Conservation (phyloP, 2,113 vertebrate species). For the Orientallactaga bullata region DNA sequence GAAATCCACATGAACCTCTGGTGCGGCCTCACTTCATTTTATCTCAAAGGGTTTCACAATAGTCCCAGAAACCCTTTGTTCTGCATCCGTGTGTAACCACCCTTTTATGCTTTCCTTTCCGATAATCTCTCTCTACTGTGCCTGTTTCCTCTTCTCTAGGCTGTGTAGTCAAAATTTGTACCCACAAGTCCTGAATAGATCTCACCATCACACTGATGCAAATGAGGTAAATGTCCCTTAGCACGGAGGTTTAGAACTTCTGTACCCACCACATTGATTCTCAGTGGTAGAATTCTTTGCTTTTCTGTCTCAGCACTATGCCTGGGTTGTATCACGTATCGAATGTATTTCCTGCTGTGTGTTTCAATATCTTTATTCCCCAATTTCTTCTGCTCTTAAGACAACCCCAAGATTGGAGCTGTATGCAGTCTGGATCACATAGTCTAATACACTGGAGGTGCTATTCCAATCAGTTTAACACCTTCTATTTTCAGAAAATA, state of each 20-base stretch:
- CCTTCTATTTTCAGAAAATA: background rate
- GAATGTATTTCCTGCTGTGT: background rate
- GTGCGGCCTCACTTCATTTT: background rate
- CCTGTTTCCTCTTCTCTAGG: background rate
- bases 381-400: background rate
- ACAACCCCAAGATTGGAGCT: background rate
- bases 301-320: background rate
- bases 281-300: rapidly evolving
- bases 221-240: background rate
- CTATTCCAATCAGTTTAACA: background rate
- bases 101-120: background rate
- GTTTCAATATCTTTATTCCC: background rate
- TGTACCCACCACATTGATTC: background rate
- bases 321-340: background rate
- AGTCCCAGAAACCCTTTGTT: background rate
- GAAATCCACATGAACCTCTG: background rate
- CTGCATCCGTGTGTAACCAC: background rate
- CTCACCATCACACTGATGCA: background rate
- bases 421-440: background rate
- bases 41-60: background rate
- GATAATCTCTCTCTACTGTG: background rate
- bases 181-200: background rate
- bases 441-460: background rate
- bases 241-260: background rate
- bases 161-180: background rate